These are phyloP conservation scores for Tetraodon nigroviridis DNA, from an alignment of 2,113 vertebrate species.

Conservation along the genomic window DNA sequence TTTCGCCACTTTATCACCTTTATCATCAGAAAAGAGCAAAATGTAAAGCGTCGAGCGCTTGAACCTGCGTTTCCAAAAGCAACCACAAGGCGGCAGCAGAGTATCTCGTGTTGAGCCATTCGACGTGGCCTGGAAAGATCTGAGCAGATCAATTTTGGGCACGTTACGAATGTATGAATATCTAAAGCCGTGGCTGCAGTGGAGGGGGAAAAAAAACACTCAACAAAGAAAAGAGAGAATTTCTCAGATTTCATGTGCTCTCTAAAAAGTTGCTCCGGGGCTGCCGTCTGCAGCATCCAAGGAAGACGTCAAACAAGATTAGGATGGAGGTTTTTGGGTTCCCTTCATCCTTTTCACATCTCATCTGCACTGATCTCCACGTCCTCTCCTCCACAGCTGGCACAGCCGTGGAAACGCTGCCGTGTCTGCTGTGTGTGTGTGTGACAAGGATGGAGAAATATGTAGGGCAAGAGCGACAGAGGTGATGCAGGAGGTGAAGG, in stretches of 20 bases:
- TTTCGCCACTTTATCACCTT: neutral
- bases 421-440: conserved; percentile 47
- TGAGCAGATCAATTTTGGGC: neutral
- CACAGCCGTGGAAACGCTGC: conserved; percentile 36
- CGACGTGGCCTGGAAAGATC: neutral
- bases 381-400: conserved; percentile 60
- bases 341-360: conserved; percentile 61
- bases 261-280: conserved; percentile 40
- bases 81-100: conserved; percentile 53
- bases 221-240: neutral
- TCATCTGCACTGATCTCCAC: conserved; percentile 52
- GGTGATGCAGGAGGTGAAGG: conserved; percentile 31
- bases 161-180: no score
- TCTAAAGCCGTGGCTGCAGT: no score
- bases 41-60: no score
- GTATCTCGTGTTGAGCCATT: conserved; percentile 1
- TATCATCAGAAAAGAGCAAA: neutral
- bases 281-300: conserved; percentile 36
- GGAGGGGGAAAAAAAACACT: no score
- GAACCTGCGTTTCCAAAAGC: conserved; percentile 4
- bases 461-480: conserved; percentile 56
- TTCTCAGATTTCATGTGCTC: conserved; percentile 24
- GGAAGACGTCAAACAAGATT: conserved; percentile 59
- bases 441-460: conserved; percentile 55
- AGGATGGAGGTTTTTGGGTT: conserved; percentile 52